These are phyloP conservation scores for Emydura subglobosa DNA, from an alignment of 2,113 vertebrate species.

Conservation along the genomic window DNA sequence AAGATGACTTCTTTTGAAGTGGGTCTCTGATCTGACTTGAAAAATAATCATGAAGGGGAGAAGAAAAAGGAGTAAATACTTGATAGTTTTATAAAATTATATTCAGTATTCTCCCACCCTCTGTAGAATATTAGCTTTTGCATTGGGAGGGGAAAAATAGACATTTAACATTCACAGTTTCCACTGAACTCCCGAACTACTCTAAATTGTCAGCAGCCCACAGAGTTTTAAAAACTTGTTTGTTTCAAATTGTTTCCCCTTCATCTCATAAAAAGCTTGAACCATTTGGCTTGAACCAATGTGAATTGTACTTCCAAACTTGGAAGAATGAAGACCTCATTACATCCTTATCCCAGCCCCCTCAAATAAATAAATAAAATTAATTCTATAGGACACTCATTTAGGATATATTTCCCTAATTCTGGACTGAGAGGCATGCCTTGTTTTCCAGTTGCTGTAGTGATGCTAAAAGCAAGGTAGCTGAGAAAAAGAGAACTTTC, in stretches of 20 bases:
- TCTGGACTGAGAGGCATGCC: background rate
- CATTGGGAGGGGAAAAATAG: background rate
- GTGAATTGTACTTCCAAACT: background rate
- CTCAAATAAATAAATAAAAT: background rate
- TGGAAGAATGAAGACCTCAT: background rate
- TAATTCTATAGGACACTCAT: background rate
- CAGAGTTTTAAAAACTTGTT: no score
- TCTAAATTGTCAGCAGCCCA: background rate
- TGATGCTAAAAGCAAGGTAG: background rate
- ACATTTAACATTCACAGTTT: background rate
- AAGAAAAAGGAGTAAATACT: background rate
- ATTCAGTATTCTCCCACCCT: background rate
- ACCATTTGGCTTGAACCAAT: background rate
- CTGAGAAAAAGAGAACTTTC: background rate
- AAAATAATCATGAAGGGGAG: no score
- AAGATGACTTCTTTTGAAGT: background rate
- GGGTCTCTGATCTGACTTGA: background rate
- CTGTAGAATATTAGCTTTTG: background rate
- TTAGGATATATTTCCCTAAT: background rate
- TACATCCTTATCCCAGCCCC: background rate
- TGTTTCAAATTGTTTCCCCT: background rate
- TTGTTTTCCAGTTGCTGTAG: background rate
- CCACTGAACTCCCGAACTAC: background rate
- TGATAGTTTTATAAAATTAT: background rate
- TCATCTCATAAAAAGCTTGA: no score